Evolutionary conservation across 2,113 vertebrate species (phyloP).

Genomic region (Poicephalus gulielmi): DNA sequence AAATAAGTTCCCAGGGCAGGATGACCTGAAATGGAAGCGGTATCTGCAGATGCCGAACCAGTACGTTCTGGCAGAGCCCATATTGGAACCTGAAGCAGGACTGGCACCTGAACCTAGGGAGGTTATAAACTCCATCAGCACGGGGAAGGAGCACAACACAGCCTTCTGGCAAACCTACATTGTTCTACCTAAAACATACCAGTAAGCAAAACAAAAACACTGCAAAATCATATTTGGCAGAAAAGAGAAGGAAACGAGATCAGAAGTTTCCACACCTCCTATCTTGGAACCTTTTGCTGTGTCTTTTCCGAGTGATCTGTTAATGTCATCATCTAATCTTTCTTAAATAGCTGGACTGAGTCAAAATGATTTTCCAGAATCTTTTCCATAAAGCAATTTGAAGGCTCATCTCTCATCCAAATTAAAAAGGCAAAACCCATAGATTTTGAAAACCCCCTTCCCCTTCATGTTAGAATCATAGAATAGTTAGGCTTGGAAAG

Average conservation of each 20-base stretch:
- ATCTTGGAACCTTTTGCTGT: background rate
- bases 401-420: background rate
- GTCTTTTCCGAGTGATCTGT: background rate
- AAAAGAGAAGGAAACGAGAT: background rate
- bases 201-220: background rate
- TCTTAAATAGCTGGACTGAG: background rate
- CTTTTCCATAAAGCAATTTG: background rate
- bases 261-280: rapidly evolving
- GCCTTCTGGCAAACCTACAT: background rate
- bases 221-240: background rate
- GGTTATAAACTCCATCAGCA: background rate
- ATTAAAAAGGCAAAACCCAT: background rate
- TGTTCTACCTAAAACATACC: background rate
- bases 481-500: too few relatives aligned
- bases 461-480: background rate
- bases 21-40: background rate
- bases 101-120: background rate
- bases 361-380: background rate
- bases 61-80: rapidly evolving
- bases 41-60: background rate
- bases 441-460: background rate
- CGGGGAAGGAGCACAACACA: background rate
- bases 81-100: background rate
- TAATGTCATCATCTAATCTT: background rate
- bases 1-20: background rate